phyloP scores from a whole-genome alignment of 1,140 invertebrate genomes.

The Drosophila novamexicana region DNA sequence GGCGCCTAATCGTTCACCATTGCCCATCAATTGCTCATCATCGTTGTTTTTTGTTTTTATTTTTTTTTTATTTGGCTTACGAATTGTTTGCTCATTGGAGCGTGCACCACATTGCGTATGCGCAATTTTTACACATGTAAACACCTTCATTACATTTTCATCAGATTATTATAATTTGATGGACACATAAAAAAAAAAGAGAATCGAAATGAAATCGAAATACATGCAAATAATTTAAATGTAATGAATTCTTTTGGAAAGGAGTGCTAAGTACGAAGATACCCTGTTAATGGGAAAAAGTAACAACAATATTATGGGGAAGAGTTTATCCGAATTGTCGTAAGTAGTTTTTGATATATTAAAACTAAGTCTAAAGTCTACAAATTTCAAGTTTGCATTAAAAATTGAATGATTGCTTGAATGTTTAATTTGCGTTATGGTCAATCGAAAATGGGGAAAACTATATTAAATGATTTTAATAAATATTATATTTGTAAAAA shows the following conservation, averaged over 20 bases:
- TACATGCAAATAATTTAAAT: slow-evolving; percentile 22
- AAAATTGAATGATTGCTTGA: no score
- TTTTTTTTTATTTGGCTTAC: slow-evolving; percentile 18
- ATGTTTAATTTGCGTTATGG: no score
- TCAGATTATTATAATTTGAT: slow-evolving; percentile 30
- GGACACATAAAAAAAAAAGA: slow-evolving; percentile 9
- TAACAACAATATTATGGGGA: neutral
- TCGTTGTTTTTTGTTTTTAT: neutral
- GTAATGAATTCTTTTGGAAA: neutral
- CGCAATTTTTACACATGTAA: slow-evolving; percentile 62
- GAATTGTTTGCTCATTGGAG: slow-evolving; percentile 62
- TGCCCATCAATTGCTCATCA: slow-evolving; percentile 47
- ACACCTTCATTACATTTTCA: slow-evolving; percentile 44
- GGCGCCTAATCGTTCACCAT: slow-evolving; percentile 57
- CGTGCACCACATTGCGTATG: slow-evolving; percentile 60
- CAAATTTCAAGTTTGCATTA: no score
- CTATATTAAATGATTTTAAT: no score
- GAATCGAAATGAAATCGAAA: slow-evolving; percentile 10
- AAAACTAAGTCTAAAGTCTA: no score
- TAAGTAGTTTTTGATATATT: no score
- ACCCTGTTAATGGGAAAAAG: slow-evolving; percentile 10
- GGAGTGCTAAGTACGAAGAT: neutral
- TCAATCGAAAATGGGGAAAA: no score
- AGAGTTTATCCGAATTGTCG: neutral
- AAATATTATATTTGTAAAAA: neutral